Evolutionary conservation across 2,888 invertebrate genomes (phyloP), one percentile per base, ranked within the genome.

Genomic region (Thera britannica): DNA sequence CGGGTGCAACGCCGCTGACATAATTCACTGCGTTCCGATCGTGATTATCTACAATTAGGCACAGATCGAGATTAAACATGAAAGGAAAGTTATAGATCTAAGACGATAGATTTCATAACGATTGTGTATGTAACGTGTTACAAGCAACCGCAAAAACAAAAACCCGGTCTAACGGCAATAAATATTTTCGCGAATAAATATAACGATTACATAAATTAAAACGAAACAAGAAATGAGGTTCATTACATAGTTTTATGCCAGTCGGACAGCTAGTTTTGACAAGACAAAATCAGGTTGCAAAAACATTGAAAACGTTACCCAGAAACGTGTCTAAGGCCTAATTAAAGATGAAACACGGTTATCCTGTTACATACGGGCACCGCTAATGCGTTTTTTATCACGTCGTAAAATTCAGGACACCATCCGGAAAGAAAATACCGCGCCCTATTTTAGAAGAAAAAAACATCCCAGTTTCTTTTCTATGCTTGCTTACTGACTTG

Each of bases 331-430:
- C 66, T 73, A 80, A 87, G 75, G 86, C 88, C 90, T 77, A 83
- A 88, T 87, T 87, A 82, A 66, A 70, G 57, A 75, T 58, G 73
- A 77, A 88, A 90, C 87, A 87, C 89, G 92, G 92, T 91, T 86
- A 88, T 83, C 82, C 79, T 79, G 77, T 80, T 80, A 77, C 79
- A 73, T 72, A 61, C 62, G 56, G 54, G 61, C 58, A 67, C 74
- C 67, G 70, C 61, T 74, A 75, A 76, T 76, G 70, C 65, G 57
- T 70, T 71, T 71, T 67, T 71, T 70, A 68, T 65, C 57, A 46
- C 61, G 55, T 58, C 68, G 69, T 71, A 51, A 72, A 72, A 76
- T 67, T 51, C 68, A 69, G 75, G 68, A 70, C 72, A 72, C 62
- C 59, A 59, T 62, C 62, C 49, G 56, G 71, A 62, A 75, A 73